phyloP scores from a whole-genome alignment of 2,888 invertebrate species.

The Scelioninae gen. 2 region DNA sequence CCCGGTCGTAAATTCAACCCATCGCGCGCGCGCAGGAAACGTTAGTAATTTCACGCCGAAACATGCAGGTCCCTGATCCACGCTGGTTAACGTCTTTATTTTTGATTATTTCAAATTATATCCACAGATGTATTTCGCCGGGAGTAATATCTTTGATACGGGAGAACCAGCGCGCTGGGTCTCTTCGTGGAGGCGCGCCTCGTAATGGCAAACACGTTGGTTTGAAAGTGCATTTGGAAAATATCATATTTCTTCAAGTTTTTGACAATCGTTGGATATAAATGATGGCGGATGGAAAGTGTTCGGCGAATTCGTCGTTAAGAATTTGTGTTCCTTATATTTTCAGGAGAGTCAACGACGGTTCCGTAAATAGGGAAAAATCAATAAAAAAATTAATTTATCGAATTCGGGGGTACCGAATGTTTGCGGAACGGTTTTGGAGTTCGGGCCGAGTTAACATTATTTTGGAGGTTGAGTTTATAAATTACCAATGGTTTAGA shows the following conservation, averaged over 20 bases:
- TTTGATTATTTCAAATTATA: conserved; percentile 38
- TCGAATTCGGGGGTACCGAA: too few species aligned
- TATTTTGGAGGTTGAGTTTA: too few species aligned
- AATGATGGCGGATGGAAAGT: conserved; percentile 2
- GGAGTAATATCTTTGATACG: conserved; percentile 28
- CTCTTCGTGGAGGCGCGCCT: conserved; percentile 30
- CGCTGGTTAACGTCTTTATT: conserved; percentile 44
- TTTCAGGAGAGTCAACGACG: too few species aligned
- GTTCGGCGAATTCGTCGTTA: too few species aligned
- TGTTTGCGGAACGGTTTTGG: too few species aligned
- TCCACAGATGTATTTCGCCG: conserved; percentile 7
- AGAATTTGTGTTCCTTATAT: too few species aligned
- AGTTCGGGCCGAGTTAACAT: too few species aligned
- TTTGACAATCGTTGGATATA: conserved; percentile 46
- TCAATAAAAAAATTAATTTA: too few species aligned
- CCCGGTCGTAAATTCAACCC: conserved; percentile 36
- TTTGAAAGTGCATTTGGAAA: conserved; percentile 43
- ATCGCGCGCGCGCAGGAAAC: conserved; percentile 24
- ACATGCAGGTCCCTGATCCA: conserved; percentile 31
- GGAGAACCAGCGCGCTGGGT: conserved; percentile 32
- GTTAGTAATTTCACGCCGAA: conserved; percentile 43
- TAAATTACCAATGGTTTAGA: too few species aligned
- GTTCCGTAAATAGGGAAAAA: too few species aligned
- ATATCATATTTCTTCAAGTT: conserved; percentile 39
- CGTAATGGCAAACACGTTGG: conserved; percentile 44